These are phyloP conservation scores for Syngnathus floridae DNA, from an alignment of 2,113 vertebrate genomes.

Conservation along the genomic window DNA sequence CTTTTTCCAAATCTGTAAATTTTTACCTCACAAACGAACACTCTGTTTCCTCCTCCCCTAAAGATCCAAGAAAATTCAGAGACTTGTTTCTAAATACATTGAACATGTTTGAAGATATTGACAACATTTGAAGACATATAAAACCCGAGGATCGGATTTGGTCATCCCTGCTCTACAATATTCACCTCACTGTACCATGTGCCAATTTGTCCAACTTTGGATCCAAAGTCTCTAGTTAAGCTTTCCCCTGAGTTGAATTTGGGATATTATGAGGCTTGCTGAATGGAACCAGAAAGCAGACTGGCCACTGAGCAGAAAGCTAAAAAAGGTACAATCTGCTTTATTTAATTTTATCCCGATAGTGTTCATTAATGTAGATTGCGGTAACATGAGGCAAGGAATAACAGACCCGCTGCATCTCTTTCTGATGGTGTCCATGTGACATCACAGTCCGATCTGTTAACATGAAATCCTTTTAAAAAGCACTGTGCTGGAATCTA, in stretches of 20 bases:
- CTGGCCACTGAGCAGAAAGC: no score
- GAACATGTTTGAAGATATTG: no score
- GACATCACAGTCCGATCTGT: slow-evolving; percentile 22
- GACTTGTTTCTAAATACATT: no score
- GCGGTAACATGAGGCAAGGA: neutral
- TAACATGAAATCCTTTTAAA: slow-evolving; percentile 14
- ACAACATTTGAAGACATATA: no score
- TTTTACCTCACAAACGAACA: neutral
- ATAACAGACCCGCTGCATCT: neutral
- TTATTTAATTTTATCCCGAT: neutral
- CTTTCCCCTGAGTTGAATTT: neutral
- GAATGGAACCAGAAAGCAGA: neutral
- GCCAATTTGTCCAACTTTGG: no score
- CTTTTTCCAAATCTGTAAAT: neutral
- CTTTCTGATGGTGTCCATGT: slow-evolving; percentile 2
- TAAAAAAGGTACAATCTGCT: neutral
- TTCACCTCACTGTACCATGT: no score
- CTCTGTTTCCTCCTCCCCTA: neutral
- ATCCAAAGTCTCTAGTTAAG: no score
- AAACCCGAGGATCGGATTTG: no score
- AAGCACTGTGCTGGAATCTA: slow-evolving; percentile 37
- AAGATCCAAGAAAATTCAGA: no score
- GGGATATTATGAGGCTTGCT: neutral
- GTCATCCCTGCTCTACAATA: no score
- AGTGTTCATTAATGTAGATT: neutral